Conservation (phyloP, 2,113 vertebrate genomes). For the Vidua chalybeata region DNA sequence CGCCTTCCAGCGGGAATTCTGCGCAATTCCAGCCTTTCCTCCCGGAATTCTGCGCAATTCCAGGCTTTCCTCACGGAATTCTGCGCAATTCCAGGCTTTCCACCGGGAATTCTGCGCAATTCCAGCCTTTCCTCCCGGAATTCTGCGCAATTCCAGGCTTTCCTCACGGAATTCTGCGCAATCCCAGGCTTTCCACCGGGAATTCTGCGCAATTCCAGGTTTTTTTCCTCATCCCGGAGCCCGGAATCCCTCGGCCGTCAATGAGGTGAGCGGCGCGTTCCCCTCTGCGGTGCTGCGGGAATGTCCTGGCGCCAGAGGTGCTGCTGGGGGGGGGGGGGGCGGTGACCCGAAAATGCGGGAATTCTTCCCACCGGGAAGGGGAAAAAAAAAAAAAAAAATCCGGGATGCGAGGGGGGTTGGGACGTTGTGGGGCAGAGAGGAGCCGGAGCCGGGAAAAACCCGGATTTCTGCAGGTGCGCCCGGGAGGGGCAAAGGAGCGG, state of each 20-base stretch:
- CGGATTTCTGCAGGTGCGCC: neutral
- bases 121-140: too few relatives aligned
- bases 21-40: neutral
- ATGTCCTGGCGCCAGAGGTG: neutral
- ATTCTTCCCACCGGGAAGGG: neutral
- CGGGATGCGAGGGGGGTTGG: too few relatives aligned
- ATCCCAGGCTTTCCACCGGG: neutral
- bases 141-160: neutral
- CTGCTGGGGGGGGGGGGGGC: fast-evolving
- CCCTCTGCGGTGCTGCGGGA: neutral
- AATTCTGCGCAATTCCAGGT: neutral
- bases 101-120: neutral
- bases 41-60: neutral
- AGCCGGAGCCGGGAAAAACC: neutral
- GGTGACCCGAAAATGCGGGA: neutral
- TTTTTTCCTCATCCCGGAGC: neutral
- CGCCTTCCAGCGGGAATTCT: neutral
- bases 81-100: neutral
- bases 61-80: neutral
- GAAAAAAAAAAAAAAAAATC: neutral
- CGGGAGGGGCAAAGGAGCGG: neutral
- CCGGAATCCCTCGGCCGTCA: neutral
- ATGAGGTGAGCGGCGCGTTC: constrained; percentile 58
- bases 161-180: neutral
- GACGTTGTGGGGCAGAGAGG: neutral